Base-by-base conservation (phyloP, 2,113 vertebrate genomes). In the Rhinolophus sinicus region DNA sequence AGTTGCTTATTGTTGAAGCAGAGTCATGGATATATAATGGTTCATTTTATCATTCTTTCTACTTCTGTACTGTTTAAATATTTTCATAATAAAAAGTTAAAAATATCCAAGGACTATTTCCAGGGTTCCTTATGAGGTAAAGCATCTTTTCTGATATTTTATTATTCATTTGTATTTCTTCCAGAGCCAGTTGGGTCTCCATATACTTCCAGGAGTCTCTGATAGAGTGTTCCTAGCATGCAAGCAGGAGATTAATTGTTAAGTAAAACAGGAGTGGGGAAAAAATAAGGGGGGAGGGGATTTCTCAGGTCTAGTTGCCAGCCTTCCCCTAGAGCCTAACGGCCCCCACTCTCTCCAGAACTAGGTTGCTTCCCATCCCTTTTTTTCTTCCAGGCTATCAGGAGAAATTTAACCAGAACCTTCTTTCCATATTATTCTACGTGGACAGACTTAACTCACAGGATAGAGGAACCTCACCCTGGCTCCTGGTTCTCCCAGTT, bases 1-100 rank as follows among this genome's bases (percentile, higher is more conserved):
- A 96, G 54, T 89, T 96, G 75, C 40, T 87, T 67, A 15, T 94
- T 95, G 18, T 64, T 65, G 62, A 92, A 93, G 75, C 54, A 65
- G n/a, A 93, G 47, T 52, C 28, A 54, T 89, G 9, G 30, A 30
- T 94, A 65, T 30, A 9, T 35, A 56, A 28, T 56, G 38, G 44
- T 40, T 88, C 16, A 10, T 94, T 94, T 76, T 87, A 47, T 90
- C 40, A 54, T 58, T 93, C 47, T 87, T 40, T 95, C 35, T 96
- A 47, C 18, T 85, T 87, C 92, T 86, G 52, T 86, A 84, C 30
- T 44, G 19, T 54, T 92, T 86, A 85, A 73, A 52, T 93, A 64
- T 56, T 62, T 24, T 90, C 65, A 24, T 84, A 62, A 84, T 75
- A 70, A 85, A 84, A 88, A 69, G 22, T 47, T 40, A 18, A 81